phyloP scores from a whole-genome alignment of 1,140 invertebrate genomes.

The Stegodyphus mimosarum region DNA sequence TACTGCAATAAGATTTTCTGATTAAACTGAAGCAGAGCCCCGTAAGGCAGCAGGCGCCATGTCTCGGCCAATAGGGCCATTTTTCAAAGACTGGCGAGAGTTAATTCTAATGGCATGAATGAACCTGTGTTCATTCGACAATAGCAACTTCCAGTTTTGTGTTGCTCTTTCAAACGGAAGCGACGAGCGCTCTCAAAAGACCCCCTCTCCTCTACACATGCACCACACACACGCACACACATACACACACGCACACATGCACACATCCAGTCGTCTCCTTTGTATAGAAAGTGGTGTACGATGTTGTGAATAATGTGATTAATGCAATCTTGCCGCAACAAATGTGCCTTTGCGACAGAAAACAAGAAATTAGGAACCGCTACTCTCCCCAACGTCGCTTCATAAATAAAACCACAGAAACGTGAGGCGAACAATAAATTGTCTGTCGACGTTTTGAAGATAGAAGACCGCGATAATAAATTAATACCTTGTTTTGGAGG shows the following conservation, averaged over 20 bases:
- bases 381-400: slow-evolving; percentile 11
- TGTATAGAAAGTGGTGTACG: slow-evolving; percentile 52
- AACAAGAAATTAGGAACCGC: slow-evolving; percentile 59
- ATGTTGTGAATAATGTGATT: slow-evolving; percentile 61
- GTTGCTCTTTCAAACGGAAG: slow-evolving; percentile 49
- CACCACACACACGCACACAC: background rate
- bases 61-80: slow-evolving; percentile 43
- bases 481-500: slow-evolving; percentile 60
- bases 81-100: slow-evolving; percentile 54
- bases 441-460: slow-evolving; percentile 58
- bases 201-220: slow-evolving; percentile 2
- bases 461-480: slow-evolving; percentile 60
- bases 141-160: slow-evolving; percentile 59
- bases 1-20: slow-evolving; percentile 47
- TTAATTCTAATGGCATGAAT: slow-evolving; percentile 58
- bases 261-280: slow-evolving; percentile 36
- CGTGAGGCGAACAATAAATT: slow-evolving; percentile 57
- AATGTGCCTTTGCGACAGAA: slow-evolving; percentile 54
- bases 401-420: slow-evolving; percentile 60
- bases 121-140: slow-evolving; percentile 58
- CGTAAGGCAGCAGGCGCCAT: slow-evolving; percentile 50
- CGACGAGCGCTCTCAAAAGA: slow-evolving; percentile 22
- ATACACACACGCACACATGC: background rate
- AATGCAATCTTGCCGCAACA: slow-evolving; percentile 59
- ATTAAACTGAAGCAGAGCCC: slow-evolving; percentile 51